Evolutionary conservation across 2,888 invertebrate species (phyloP).

Genomic region (Troides oblongomaculatus): DNA sequence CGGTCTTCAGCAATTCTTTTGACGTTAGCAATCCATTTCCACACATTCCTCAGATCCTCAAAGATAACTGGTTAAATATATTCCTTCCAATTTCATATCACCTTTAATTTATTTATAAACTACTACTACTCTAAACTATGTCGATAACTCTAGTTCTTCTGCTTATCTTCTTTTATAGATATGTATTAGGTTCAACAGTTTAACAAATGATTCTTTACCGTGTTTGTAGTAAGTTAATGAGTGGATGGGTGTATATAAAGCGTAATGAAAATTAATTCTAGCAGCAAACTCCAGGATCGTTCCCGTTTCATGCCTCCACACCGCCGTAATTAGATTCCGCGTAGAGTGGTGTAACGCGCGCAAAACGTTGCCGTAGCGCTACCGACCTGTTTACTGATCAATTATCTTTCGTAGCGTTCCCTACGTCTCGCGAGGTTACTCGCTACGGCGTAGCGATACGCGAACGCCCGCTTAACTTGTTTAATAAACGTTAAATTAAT

Average conservation of each 20-base stretch:
- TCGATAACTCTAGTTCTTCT: too few relatives aligned
- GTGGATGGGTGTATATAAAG: background rate
- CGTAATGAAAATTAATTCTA: conserved; percentile 22
- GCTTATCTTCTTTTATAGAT: too few relatives aligned
- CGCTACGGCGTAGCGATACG: conserved; percentile 19
- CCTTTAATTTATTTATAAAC: too few relatives aligned
- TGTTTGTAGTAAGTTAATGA: too few relatives aligned
- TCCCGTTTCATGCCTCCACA: conserved; percentile 25
- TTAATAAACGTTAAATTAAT: conserved; percentile 27
- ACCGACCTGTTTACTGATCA: conserved; percentile 61
- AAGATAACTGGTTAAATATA: too few relatives aligned
- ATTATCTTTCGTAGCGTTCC: conserved; percentile 52
- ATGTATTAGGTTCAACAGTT: too few relatives aligned
- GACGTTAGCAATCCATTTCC: too few relatives aligned
- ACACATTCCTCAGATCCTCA: too few relatives aligned
- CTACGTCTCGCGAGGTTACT: conserved; percentile 26
- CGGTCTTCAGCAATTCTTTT: too few relatives aligned
- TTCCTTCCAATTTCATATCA: too few relatives aligned
- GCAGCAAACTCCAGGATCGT: conserved; percentile 9
- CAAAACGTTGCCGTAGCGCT: conserved; percentile 67
- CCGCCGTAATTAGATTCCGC: conserved; percentile 65
- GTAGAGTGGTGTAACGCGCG: conserved; percentile 74
- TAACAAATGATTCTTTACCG: conserved; percentile 3
- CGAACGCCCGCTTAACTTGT: conserved; percentile 20
- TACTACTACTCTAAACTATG: too few relatives aligned